These are phyloP conservation scores for Ischnura elegans DNA, from an alignment of 2,888 invertebrate species.

Conservation along the genomic window DNA sequence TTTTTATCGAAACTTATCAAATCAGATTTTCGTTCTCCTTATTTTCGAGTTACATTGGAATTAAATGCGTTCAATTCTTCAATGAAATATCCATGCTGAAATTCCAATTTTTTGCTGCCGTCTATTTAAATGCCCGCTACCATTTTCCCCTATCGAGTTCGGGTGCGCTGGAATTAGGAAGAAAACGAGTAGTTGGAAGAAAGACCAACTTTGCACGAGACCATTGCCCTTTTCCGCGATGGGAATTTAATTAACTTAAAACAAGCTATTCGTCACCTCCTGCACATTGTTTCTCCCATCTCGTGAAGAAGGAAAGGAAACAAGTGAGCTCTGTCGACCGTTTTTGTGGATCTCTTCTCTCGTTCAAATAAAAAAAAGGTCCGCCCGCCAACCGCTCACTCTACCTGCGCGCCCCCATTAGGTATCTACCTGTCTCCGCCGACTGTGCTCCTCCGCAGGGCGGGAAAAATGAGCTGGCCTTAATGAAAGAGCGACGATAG, in stretches of 20 bases:
- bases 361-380: background rate
- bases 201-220: background rate
- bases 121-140: background rate
- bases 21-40: too few relatives aligned
- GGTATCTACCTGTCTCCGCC: too few relatives aligned
- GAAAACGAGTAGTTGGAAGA: too few relatives aligned
- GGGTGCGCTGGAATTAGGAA: too few relatives aligned
- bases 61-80: too few relatives aligned
- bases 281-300: background rate
- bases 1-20: too few relatives aligned
- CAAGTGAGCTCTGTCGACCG: background rate
- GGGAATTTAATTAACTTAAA: conserved; percentile 39
- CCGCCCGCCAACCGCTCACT: background rate
- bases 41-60: too few relatives aligned
- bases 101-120: too few relatives aligned
- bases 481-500: conserved; percentile 36
- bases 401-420: too few relatives aligned
- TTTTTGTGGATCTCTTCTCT: background rate
- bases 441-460: background rate
- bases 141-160: too few relatives aligned
- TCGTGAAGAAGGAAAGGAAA: background rate
- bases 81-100: too few relatives aligned
- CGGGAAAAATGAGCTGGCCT: background rate
- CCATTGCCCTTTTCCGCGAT: background rate
- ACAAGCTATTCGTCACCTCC: conserved; percentile 29